These are phyloP conservation scores for Delphinus delphis DNA, from an alignment of 2,113 vertebrate genomes.

Conservation along the genomic window DNA sequence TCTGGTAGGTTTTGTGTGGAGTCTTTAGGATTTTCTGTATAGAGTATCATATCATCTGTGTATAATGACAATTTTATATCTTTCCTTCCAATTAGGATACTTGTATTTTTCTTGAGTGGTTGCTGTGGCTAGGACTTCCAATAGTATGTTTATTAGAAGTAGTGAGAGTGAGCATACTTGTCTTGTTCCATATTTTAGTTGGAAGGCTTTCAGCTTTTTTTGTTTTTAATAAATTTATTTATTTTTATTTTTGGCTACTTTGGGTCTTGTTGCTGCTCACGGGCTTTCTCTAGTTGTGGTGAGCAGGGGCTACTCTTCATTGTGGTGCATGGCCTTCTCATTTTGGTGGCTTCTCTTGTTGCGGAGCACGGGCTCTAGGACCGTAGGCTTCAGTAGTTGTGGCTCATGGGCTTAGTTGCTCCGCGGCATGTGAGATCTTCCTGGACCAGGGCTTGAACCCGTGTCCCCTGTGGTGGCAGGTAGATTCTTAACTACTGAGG, in stretches of 20 bases:
- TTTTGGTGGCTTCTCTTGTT: no score
- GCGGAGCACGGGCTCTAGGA: fast-evolving
- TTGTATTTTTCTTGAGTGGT: background rate
- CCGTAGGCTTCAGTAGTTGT: no score
- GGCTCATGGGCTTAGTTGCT: no score
- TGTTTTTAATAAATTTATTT: no score
- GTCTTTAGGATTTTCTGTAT: background rate
- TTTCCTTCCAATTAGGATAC: background rate
- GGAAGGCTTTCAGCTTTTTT: background rate
- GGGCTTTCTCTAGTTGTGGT: no score
- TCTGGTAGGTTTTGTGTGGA: background rate
- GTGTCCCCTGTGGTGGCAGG: no score
- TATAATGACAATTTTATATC: background rate
- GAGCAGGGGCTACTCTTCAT: no score
- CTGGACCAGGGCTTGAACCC: no score
- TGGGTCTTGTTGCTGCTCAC: fast-evolving
- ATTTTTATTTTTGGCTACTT: no score
- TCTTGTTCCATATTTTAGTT: background rate
- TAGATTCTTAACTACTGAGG: no score
- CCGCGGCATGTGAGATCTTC: no score
- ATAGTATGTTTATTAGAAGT: background rate
- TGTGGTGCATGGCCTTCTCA: no score
- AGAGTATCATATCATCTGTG: background rate
- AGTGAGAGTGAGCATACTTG: background rate
- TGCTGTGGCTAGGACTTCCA: background rate